Percentiles rank a stretch among this genome's conserved stretches.
phyloP scores from a whole-genome alignment of 92 coral and sea anemone genomes.

The Palythoa grandiflora region DNA sequence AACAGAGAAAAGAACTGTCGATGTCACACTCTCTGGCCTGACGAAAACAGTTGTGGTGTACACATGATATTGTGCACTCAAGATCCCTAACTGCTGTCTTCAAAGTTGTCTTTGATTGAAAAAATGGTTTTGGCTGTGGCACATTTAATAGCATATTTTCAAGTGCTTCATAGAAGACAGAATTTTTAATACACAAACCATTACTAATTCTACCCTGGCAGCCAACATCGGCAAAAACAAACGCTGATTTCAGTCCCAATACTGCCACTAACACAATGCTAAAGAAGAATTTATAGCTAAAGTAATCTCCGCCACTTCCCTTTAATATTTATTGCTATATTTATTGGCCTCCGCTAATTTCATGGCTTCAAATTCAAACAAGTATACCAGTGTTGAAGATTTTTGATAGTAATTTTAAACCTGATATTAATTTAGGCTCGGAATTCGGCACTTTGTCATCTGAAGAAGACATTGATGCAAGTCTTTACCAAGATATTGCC shows the following conservation, averaged over 20 bases:
- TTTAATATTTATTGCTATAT: no score
- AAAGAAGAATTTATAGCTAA: slow-evolving; percentile 63
- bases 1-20: no score
- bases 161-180: slow-evolving; percentile 66
- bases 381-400: not conserved
- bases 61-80: no score
- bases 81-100: no score
- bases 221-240: slow-evolving; percentile 81
- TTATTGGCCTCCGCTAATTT: not conserved
- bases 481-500: slow-evolving; percentile 2
- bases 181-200: slow-evolving; percentile 71
- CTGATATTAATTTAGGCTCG: slow-evolving; percentile 1
- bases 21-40: no score
- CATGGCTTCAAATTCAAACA: not conserved
- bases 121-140: no score
- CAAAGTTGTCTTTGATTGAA: no score
- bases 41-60: no score
- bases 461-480: slow-evolving; percentile 28
- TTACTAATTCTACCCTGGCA: slow-evolving; percentile 81
- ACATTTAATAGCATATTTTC: not conserved
- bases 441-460: slow-evolving; percentile 33
- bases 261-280: slow-evolving; percentile 80
- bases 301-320: slow-evolving; percentile 58
- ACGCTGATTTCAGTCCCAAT: slow-evolving; percentile 61
- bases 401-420: slow-evolving; percentile 18